These are phyloP conservation scores for Geococcyx californianus DNA, from an alignment of 2,113 vertebrate species.

Conservation along the genomic window DNA sequence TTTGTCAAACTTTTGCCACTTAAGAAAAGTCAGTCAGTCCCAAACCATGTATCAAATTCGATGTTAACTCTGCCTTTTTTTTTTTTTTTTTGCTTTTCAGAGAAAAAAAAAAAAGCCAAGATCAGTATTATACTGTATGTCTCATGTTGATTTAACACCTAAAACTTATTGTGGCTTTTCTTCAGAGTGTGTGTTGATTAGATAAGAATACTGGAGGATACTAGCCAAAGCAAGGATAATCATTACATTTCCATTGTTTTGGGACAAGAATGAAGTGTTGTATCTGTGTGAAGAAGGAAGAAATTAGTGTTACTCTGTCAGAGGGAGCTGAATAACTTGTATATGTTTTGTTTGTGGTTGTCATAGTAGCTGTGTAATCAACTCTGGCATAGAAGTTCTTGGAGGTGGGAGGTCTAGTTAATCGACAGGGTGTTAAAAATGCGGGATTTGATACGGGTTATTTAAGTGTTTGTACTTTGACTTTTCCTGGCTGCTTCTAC, in stretches of 20 bases:
- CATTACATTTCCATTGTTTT: neutral
- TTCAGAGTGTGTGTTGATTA: neutral
- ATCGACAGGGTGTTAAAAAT: neutral
- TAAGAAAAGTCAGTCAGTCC: neutral
- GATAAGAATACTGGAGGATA: neutral
- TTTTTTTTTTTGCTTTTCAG: neutral
- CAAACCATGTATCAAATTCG: neutral
- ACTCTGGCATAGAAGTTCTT: neutral
- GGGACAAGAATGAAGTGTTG: neutral
- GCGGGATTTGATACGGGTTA: neutral
- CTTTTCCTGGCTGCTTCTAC: neutral
- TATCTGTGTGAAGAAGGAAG: neutral
- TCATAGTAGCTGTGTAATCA: neutral
- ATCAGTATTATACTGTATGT: neutral
- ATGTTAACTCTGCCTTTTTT: neutral
- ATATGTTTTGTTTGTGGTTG: neutral
- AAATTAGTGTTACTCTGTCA: neutral
- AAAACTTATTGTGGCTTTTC: neutral
- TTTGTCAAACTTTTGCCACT: neutral
- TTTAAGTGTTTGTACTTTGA: neutral
- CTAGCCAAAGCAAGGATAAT: neutral
- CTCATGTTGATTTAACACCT: neutral
- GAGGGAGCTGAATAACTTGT: neutral
- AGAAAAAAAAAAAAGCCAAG: neutral
- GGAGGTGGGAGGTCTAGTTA: slow-evolving; percentile 44